Base-by-base conservation (phyloP, 1,140 invertebrate species). In the Vollenhovia emeryi region DNA sequence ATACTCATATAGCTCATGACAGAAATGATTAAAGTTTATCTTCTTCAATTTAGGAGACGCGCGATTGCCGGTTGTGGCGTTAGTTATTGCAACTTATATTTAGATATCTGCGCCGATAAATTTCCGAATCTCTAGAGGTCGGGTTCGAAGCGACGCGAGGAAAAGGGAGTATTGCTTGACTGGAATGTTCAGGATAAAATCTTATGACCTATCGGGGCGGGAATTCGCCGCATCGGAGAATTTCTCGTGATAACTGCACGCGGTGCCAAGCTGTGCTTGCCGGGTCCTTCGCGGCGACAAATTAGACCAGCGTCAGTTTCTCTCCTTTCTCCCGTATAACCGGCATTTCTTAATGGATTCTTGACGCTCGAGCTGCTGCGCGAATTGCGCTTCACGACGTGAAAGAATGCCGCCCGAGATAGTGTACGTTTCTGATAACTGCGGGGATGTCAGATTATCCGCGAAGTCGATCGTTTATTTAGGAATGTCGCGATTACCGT, bases 321-420 rank as follows among this genome's bases (percentile, higher is more conserved):
- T 69, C 69, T 80, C 60, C 55, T 48, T 75, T 64, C 57, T 80
- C 33, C 43, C 62, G 30, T 43, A 50, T 50, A 78, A 74, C 79
- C 71, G 80, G 68, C 74, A 89, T 89, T 90, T 80, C 88, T 89
- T 89, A 89, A 89, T 89, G 84, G 88, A 89, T 89, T 89, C 79
- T 86, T 86, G 66, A 84, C 85, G 84, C 73, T 89, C 85, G 79
- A 66, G 84, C 40, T 75, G 76, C 79, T 74, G 45, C 33, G 45
- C 33, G 52, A 89, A 84, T 30, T 60, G 50, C 45, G 55, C 79
- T 82, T 21, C 76, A 18, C 33, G 68, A 60, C 64, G 33, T 55
- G 52, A 68, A 80, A 71, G 75, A 80, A 80, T 85, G 50, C 48
- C 68, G 48, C 50, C 75, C n/a, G 30, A 55, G 60, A 85, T 76